Evolutionary conservation across 30 jellyfish, hydroid and myxozoan genomes (phyloP), one percentile per base, ranked within the genome.

Genomic region (Aurelia sp.): DNA sequence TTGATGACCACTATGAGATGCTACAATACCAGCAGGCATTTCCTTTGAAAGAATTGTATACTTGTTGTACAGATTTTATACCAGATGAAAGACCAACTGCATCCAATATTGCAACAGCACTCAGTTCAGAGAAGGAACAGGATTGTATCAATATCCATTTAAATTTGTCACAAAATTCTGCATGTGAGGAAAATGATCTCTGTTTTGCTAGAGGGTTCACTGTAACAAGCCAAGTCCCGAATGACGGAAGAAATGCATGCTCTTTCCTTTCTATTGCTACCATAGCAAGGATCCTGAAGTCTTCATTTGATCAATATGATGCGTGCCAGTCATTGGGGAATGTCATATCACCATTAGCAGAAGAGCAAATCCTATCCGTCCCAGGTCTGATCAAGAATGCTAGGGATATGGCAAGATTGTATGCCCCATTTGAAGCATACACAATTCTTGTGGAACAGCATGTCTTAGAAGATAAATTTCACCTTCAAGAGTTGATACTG

Each of bases 71-170:
- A 65, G 12, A 65, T 65, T 65, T 65, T 65, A 65, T 65, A 65
- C 76, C 76, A 65, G 76, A 65, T 3, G 76, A 17, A 47, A 27
- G 76, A 65, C 76, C 76, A 65, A 65, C 76, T 65, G 76, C 76
- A 12, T 65, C 76, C 3, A 47, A 65, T 65, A 65, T 65, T 65
- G 76, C 76, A 65, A 65, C 76, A 65, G 35, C 76, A 65, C 76
- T 65, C 76, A 65, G 76, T 65, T 65, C 76, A 65, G 76, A 65
- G 76, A 65, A 65, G 13, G 76, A 65, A 65, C 76, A 65, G 76
- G 76, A 65, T 65, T 65, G 76, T 65, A 12, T 65, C 76, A 65
- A 65, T 17, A 65, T 65, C 44, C 76, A 65, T 65, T 65, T 65
- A 65, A 65, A 65, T 65, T 57, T 65, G 35, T 65, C 76, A 65